These are phyloP conservation scores for Idaea straminata DNA, from an alignment of 2,888 invertebrate species.

Conservation along the genomic window DNA sequence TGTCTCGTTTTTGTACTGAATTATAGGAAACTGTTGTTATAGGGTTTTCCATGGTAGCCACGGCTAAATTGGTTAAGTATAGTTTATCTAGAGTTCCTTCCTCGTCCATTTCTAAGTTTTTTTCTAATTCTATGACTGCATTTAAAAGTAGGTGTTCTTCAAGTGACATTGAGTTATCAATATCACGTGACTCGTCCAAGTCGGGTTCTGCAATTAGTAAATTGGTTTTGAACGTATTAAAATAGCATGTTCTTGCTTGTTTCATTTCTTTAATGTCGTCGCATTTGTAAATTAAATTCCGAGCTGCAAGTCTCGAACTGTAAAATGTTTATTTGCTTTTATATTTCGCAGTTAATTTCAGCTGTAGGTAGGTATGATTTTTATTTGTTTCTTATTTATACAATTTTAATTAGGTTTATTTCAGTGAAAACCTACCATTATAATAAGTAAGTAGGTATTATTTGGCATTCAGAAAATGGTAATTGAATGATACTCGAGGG, in stretches of 20 bases:
- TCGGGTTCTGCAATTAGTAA: constrained; percentile 50
- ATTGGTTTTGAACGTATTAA: constrained; percentile 22
- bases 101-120: constrained; percentile 43
- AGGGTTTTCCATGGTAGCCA: constrained; percentile 46
- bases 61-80: constrained; percentile 58
- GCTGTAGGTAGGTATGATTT: background rate
- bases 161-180: constrained; percentile 42
- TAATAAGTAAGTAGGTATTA: background rate
- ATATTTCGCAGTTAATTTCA: background rate
- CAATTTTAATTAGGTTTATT: no score
- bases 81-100: constrained; percentile 56
- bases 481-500: background rate
- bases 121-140: constrained; percentile 56
- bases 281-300: constrained; percentile 17
- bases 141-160: constrained; percentile 56
- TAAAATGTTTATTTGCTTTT: background rate
- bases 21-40: constrained; percentile 35
- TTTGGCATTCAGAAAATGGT: background rate
- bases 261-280: constrained; percentile 13
- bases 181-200: constrained; percentile 37
- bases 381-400: background rate
- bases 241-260: constrained; percentile 21
- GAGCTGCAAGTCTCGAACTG: background rate
- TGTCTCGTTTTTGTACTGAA: constrained; percentile 47
- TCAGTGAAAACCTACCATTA: no score